These are phyloP conservation scores for Leptothorax acervorum DNA, from an alignment of 2,888 invertebrate genomes.

Conservation along the genomic window DNA sequence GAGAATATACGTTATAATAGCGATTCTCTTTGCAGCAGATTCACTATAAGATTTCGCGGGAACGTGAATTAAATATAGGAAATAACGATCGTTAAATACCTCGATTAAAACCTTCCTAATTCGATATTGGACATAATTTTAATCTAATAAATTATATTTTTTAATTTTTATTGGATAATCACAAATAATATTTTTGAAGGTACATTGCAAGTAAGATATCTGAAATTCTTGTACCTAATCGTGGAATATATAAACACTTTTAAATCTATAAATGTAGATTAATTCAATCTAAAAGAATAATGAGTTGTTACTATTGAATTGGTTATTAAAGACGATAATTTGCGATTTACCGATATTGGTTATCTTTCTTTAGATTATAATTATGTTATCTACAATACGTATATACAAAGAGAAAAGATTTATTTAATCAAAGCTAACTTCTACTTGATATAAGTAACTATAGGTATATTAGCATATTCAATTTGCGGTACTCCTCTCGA, in stretches of 20 bases:
- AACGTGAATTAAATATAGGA: background rate
- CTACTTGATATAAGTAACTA: background rate
- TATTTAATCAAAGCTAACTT: background rate
- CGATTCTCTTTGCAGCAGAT: slow-evolving; percentile 27
- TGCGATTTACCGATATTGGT: background rate
- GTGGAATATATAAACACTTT: background rate
- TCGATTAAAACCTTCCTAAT: background rate
- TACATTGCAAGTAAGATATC: background rate
- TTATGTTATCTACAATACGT: background rate
- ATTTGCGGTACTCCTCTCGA: background rate
- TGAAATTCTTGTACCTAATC: background rate
- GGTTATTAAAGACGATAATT: background rate
- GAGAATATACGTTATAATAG: slow-evolving; percentile 61
- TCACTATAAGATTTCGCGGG: background rate
- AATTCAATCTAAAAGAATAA: background rate
- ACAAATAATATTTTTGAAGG: background rate
- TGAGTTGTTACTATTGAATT: background rate
- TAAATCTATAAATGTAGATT: background rate
- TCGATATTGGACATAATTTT: background rate
- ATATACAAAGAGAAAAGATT: background rate
- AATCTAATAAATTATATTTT: background rate
- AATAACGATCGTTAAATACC: background rate
- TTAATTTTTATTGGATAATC: background rate
- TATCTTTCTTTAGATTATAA: background rate
- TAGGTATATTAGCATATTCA: background rate